phyloP scores from a whole-genome alignment of 2,797 vertebrate species.

The Graptemys geographica region DNA sequence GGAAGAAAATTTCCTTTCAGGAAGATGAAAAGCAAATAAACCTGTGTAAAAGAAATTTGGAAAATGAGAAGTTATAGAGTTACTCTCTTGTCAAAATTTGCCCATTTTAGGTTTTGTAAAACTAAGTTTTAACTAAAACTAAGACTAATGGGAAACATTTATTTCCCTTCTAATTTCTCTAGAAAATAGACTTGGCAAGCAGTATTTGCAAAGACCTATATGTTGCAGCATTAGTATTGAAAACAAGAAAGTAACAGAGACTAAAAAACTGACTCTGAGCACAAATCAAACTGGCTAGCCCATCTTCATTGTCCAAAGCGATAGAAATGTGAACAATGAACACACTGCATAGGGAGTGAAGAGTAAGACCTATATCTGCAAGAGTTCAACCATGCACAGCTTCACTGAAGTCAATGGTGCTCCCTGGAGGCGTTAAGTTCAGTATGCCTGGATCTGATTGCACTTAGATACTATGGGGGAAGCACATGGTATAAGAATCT shows the following conservation, averaged over 20 bases:
- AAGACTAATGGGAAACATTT: neutral
- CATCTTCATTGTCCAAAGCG: neutral
- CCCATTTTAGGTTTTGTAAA: neutral
- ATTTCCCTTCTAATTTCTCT: neutral
- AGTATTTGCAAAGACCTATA: neutral
- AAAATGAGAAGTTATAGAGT: neutral
- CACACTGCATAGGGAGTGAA: neutral
- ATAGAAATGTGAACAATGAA: neutral
- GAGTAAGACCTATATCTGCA: neutral
- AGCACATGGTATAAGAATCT: neutral
- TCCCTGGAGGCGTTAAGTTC: neutral
- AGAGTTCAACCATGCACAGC: neutral
- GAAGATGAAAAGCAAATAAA: neutral
- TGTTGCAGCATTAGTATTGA: neutral
- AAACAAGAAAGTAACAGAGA: neutral
- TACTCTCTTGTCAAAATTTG: neutral
- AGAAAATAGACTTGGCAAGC: neutral
- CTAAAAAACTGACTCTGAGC: neutral
- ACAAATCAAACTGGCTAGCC: neutral
- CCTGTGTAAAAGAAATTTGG: neutral
- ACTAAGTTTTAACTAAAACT: neutral
- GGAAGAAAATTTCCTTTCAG: neutral
- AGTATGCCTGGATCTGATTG: neutral
- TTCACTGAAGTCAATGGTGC: too few species aligned
- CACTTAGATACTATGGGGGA: neutral